Conservation (phyloP, 2,888 invertebrate genomes). For the Beris morrisii region DNA sequence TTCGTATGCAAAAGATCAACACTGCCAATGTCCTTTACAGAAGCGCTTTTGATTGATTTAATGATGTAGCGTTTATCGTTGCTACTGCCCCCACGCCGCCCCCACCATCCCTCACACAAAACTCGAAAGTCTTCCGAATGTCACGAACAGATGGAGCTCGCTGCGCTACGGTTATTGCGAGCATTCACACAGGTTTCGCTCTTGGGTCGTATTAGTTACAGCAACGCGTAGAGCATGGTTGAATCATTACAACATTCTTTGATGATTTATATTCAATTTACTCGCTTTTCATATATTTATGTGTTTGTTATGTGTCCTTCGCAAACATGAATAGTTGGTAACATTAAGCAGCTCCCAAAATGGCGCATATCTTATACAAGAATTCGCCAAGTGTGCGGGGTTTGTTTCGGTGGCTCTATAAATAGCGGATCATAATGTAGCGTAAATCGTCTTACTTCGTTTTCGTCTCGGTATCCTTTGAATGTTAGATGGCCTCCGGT, state of each 20-base stretch:
- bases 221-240: neutral
- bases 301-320: neutral
- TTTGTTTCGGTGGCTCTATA: too few relatives aligned
- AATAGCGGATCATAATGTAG: too few relatives aligned
- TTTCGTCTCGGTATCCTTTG: too few relatives aligned
- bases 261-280: constrained; percentile 29
- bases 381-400: neutral
- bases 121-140: constrained; percentile 5
- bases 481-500: too few relatives aligned
- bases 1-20: neutral
- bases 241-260: constrained; percentile 2
- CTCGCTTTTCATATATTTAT: neutral
- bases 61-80: neutral
- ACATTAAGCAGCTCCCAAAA: neutral
- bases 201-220: neutral
- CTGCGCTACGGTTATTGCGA: neutral
- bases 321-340: neutral
- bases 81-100: neutral
- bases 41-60: constrained; percentile 25
- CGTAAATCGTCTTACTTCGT: too few relatives aligned
- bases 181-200: too few relatives aligned
- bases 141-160: constrained; percentile 17
- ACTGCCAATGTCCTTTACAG: neutral
- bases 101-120: neutral
- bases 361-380: neutral